phyloP scores from a whole-genome alignment of 2,888 invertebrate genomes.

The Hoplodrina ambigua region DNA sequence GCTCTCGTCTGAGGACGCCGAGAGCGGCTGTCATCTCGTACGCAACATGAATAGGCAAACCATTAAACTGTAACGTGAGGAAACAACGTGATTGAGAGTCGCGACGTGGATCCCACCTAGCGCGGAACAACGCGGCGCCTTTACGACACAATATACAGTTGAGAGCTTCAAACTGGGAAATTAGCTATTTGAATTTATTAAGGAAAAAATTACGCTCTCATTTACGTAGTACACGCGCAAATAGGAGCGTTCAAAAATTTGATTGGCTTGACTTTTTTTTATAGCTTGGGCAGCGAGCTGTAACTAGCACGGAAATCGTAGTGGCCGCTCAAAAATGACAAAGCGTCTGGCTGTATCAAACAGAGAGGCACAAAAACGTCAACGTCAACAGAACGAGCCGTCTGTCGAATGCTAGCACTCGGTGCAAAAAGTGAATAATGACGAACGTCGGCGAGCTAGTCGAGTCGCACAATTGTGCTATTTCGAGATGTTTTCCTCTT shows the following conservation, averaged over 20 bases:
- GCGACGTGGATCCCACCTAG: constrained; percentile 47
- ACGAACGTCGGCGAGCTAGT: constrained; percentile 71
- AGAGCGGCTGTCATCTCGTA: constrained; percentile 70
- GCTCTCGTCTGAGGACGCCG: constrained; percentile 68
- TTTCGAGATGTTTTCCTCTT: constrained; percentile 87
- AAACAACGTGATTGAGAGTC: constrained; percentile 69
- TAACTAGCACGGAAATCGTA: constrained; percentile 76
- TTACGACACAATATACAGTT: constrained; percentile 53
- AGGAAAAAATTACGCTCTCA: constrained; percentile 21
- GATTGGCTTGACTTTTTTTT: constrained; percentile 69
- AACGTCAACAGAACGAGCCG: constrained; percentile 75
- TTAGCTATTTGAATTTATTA: constrained; percentile 46
- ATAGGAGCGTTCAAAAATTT: constrained; percentile 46
- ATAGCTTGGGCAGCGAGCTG: constrained; percentile 65
- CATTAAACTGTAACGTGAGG: constrained; percentile 68
- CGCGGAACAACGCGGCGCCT: constrained; percentile 45
- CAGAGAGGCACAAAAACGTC: constrained; percentile 79
- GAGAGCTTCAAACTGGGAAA: constrained; percentile 43
- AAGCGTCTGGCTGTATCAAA: constrained; percentile 77
- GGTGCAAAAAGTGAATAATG: constrained; percentile 85
- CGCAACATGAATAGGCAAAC: constrained; percentile 70
- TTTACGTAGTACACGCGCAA: constrained; percentile 52
- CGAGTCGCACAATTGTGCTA: constrained; percentile 81
- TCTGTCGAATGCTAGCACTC: constrained; percentile 72
- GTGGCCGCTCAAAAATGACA: constrained; percentile 80